Base-by-base conservation (phyloP, 2,113 vertebrate genomes). In the Rhinolophus sinicus region DNA sequence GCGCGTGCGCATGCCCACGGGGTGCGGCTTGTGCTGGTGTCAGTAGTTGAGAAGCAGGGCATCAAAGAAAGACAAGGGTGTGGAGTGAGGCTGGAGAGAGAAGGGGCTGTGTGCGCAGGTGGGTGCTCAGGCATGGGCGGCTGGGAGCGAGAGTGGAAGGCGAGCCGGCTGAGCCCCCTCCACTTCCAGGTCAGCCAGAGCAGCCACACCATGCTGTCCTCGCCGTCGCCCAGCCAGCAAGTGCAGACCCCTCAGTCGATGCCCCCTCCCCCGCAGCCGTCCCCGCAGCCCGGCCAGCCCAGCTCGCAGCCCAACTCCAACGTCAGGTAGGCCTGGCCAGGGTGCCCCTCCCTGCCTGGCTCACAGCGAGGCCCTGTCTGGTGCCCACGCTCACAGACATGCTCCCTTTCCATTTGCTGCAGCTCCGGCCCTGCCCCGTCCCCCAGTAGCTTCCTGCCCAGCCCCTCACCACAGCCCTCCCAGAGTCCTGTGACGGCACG, bases 371-470 rank as follows among this genome's bases (percentile, higher is more conserved):
- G 40, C 62, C 85, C 56, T 12, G 16, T 56, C 21, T 1, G 1
- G 38, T 24, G 24, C 58, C 47, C 47, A 64, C 21, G 54, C 93
- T 94, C 90, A 77, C n/a, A 78, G 15, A 64, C 18, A 1, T 8
- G 21, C 52, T 69, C 52, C 30, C 8, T 84, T 67, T 81, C 58
- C 8, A 56, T 92, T 58, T 88, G 96, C 93, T 98, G 13, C 98
- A 99, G 99, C 97, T 99, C 99, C 0, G 99, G 99, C 67, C 99
- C 99, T 65, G 99, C 99, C 13, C 99, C 99, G 0, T 99, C 99
- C 28, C 99, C 99, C 0, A 99, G 99, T 56, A 99, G 99, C 10
- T 99, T 99, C 98, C 99, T 99, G 97, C 99, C 99, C 89, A 99
- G 99, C 96, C 99, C 99, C 1, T 99, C 99, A 73, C 99, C 99